Conservation (phyloP, 2,797 vertebrate genomes). For the Crenichthys baileyi region DNA sequence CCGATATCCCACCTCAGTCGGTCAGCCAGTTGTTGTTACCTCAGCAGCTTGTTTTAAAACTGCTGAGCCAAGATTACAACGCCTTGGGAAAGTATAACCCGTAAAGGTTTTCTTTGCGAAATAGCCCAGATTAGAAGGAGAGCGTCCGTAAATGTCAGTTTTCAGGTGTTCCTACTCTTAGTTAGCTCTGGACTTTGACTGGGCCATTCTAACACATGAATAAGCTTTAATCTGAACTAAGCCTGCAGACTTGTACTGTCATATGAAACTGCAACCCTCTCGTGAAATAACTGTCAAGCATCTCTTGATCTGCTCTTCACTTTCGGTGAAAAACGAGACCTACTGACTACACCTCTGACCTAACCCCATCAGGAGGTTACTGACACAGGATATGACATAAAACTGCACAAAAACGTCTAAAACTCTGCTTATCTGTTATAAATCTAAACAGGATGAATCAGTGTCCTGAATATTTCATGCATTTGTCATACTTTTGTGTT, state of each 20-base stretch:
- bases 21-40: not conserved
- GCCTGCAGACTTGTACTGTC: not conserved
- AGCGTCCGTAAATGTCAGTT: not conserved
- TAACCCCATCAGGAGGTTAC: not conserved
- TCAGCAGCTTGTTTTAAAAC: conserved; percentile 18
- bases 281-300: conserved; percentile 5
- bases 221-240: not conserved
- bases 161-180: not conserved
- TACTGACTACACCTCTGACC: not conserved
- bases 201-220: not conserved
- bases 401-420: not conserved
- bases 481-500: conserved; percentile 16
- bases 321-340: too few relatives aligned
- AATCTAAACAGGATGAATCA: not conserved
- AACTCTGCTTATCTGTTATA: not conserved
- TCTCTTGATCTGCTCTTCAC: not conserved
- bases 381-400: conserved; percentile 3
- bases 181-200: not conserved
- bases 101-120: not conserved
- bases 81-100: not conserved
- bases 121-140: not conserved
- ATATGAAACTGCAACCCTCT: conserved; percentile 1
- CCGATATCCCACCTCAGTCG: conserved; percentile 1
- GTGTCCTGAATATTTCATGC: not conserved
- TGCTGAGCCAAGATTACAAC: not conserved